Evolutionary conservation across 2,888 invertebrate genomes (phyloP).

Genomic region (Tuberolachnus salignus): DNA sequence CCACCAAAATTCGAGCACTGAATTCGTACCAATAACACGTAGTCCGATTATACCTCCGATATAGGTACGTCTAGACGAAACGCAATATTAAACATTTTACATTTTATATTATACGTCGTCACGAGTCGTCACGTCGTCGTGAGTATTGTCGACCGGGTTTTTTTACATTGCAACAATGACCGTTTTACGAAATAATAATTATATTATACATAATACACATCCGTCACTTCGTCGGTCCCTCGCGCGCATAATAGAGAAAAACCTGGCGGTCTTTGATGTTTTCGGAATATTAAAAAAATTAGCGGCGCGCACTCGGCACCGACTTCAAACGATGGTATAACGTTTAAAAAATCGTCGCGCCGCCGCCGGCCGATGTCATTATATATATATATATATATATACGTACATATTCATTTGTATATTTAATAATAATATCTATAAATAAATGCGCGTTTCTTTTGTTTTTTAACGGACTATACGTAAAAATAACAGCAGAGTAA

Average conservation of each 20-base stretch:
- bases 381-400: no score
- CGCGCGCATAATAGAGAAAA: not conserved
- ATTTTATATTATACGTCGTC: no score
- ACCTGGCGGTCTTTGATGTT: slow-evolving; percentile 35
- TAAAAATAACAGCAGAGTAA: slow-evolving; percentile 48
- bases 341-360: slow-evolving; percentile 16
- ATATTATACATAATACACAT: slow-evolving; percentile 24
- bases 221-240: slow-evolving; percentile 10
- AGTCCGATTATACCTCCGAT: no score
- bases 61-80: not conserved
- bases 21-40: no score
- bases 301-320: slow-evolving; percentile 29
- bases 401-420: no score
- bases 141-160: not conserved
- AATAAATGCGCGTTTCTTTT: slow-evolving; percentile 38
- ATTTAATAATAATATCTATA: slow-evolving; percentile 36
- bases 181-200: not conserved
- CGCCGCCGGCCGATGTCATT: no score
- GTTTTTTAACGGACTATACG: not conserved
- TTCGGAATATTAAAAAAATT: slow-evolving; percentile 40
- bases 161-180: slow-evolving; percentile 1
- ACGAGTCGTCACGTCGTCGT: not conserved
- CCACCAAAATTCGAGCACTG: no score
- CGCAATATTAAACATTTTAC: no score
- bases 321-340: slow-evolving; percentile 33